phyloP scores from a whole-genome alignment of 2,797 vertebrate genomes.

The Lemur catta region DNA sequence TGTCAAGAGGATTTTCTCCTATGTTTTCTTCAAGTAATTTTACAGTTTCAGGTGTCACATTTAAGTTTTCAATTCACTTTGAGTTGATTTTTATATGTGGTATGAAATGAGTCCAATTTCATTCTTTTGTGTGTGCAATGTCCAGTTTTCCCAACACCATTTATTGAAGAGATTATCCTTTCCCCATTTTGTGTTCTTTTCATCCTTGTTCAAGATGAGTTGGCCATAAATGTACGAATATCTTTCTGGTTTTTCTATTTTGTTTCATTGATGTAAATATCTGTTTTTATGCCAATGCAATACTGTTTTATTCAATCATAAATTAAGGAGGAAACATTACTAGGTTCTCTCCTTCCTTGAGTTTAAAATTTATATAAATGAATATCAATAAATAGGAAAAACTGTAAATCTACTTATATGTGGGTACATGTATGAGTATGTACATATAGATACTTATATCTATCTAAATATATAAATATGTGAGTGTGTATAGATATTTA shows the following conservation, averaged over 20 bases:
- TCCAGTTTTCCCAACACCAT: background rate
- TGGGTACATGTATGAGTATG: background rate
- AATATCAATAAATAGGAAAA: background rate
- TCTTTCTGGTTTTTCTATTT: background rate
- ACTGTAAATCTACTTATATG: fast-evolving
- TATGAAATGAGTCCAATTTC: background rate
- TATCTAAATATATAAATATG: background rate
- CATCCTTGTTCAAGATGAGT: background rate
- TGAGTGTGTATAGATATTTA: too few species aligned
- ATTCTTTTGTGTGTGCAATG: background rate
- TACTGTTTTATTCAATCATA: background rate
- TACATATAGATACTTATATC: background rate
- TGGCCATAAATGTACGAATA: background rate
- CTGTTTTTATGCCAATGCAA: background rate
- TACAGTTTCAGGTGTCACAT: background rate
- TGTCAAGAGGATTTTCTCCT: background rate
- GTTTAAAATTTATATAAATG: background rate
- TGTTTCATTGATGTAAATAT: background rate
- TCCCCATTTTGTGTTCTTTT: background rate
- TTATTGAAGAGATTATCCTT: background rate
- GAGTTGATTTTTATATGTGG: background rate
- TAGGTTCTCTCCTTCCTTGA: background rate
- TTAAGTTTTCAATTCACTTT: background rate
- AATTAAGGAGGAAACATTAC: background rate
- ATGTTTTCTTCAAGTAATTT: background rate